These are phyloP conservation scores for Antechinus flavipes DNA, from an alignment of 2,113 vertebrate genomes.

Conservation along the genomic window DNA sequence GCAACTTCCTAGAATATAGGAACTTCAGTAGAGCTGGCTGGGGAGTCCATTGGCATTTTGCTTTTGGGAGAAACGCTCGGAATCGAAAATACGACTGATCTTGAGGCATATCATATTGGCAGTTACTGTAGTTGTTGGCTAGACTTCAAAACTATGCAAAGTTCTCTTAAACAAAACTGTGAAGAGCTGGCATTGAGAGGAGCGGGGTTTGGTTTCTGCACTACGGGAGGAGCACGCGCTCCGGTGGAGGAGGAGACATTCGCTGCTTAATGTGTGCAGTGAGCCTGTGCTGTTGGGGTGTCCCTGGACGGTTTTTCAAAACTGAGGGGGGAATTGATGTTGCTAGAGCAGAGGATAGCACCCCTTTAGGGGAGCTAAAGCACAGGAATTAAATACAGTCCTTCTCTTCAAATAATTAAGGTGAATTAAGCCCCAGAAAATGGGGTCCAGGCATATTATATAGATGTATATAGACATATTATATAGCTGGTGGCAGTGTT, in stretches of 20 bases:
- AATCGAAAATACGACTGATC: constrained; percentile 64
- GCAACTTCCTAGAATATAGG: constrained; percentile 16
- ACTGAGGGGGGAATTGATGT: background rate
- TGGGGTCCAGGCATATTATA: constrained; percentile 50
- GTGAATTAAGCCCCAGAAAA: constrained; percentile 4
- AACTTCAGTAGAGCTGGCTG: constrained; percentile 14
- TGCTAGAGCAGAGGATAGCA: constrained; percentile 13
- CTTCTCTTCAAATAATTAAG: constrained; percentile 29
- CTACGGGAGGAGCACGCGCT: constrained; percentile 32
- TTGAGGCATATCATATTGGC: constrained; percentile 57
- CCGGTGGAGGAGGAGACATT: constrained; percentile 24
- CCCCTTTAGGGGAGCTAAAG: background rate
- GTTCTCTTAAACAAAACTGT: constrained; percentile 68
- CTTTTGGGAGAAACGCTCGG: constrained; percentile 71
- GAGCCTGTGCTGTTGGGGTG: constrained; percentile 25
- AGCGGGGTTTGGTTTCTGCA: constrained; percentile 54
- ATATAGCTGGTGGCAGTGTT: constrained; percentile 53
- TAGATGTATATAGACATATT: background rate
- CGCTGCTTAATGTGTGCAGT: constrained; percentile 58
- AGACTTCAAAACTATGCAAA: constrained; percentile 84
- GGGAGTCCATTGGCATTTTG: constrained; percentile 50
- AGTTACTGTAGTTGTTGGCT: constrained; percentile 69
- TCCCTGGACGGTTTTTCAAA: constrained; percentile 53
- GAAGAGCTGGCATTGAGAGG: constrained; percentile 63
- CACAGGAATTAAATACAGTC: constrained; percentile 29